Conservation (phyloP, 2,888 invertebrate genomes). For the Philaethria dido region DNA sequence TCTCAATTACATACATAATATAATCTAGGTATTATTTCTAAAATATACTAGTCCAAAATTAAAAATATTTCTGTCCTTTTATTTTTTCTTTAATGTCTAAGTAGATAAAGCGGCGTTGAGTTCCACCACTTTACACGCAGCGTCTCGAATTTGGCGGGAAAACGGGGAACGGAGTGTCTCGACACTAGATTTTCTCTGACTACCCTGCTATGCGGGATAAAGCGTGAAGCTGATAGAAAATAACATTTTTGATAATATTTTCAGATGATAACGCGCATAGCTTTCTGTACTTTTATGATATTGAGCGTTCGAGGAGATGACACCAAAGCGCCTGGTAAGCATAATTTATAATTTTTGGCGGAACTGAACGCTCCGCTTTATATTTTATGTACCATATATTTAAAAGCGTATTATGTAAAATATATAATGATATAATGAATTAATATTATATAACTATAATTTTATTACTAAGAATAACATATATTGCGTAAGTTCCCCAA, state of each 20-base stretch:
- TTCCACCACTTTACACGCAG: too few relatives aligned
- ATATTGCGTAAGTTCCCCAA: conserved; percentile 1
- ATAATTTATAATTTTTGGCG: background rate
- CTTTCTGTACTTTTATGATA: conserved; percentile 1
- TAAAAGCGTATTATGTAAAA: background rate
- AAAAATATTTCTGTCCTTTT: too few relatives aligned
- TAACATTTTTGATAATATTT: background rate
- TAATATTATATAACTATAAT: background rate
- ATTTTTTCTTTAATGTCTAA: too few relatives aligned
- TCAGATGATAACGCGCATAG: conserved; percentile 19
- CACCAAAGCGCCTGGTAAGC: conserved; percentile 18
- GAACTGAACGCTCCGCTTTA: background rate
- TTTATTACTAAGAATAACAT: too few relatives aligned
- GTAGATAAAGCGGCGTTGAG: too few relatives aligned
- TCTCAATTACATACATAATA: too few relatives aligned
- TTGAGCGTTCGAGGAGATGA: conserved; percentile 3
- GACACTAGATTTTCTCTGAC: background rate
- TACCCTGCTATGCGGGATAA: too few relatives aligned
- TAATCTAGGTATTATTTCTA: too few relatives aligned
- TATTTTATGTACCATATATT: too few relatives aligned
- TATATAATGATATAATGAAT: background rate
- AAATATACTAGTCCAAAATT: too few relatives aligned
- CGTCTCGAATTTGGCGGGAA: background rate
- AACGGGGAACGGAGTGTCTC: background rate
- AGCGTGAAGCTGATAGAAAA: too few relatives aligned